Evolutionary conservation across 2,888 invertebrate genomes (phyloP).

Genomic region (Unio delphinus): DNA sequence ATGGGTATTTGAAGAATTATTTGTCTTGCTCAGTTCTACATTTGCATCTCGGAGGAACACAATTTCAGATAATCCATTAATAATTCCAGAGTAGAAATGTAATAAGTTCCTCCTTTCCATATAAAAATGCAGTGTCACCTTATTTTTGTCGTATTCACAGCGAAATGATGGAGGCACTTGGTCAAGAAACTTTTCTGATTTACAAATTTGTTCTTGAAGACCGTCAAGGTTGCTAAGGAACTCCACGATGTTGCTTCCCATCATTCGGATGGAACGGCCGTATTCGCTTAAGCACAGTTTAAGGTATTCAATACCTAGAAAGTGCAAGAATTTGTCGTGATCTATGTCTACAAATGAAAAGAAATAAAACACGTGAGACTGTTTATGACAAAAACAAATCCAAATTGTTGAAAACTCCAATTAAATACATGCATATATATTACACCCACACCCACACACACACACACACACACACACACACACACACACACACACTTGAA

Average conservation of each 20-base stretch:
- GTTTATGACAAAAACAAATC: not conserved
- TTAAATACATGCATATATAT: no score
- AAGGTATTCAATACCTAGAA: conserved; percentile 95
- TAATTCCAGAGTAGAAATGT: conserved; percentile 96
- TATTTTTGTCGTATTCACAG: conserved; percentile 74
- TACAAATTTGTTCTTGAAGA: conserved; percentile 89
- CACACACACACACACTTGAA: no score
- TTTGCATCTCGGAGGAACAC: conserved; percentile 94
- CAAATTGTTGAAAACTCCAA: no score
- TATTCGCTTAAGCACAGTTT: conserved; percentile 98
- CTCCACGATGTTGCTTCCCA: conserved; percentile 94
- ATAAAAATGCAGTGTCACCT: conserved; percentile 88
- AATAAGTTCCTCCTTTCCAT: conserved; percentile 94
- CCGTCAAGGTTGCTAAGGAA: conserved; percentile 97
- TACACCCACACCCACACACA: no score
- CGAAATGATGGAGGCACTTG: conserved; percentile 85
- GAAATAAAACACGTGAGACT: not conserved
- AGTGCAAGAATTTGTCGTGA: conserved; percentile 83
- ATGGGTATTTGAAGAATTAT: conserved; percentile 89
- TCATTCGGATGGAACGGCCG: conserved; percentile 92
- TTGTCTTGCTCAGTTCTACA: conserved; percentile 86
- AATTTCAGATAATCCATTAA: conserved; percentile 95
- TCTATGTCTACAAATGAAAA: conserved; percentile 16
- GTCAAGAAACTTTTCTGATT: conserved; percentile 88
- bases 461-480: no score